phyloP scores from a whole-genome alignment of 2,888 invertebrate genomes.

The Creontiades dilutus region DNA sequence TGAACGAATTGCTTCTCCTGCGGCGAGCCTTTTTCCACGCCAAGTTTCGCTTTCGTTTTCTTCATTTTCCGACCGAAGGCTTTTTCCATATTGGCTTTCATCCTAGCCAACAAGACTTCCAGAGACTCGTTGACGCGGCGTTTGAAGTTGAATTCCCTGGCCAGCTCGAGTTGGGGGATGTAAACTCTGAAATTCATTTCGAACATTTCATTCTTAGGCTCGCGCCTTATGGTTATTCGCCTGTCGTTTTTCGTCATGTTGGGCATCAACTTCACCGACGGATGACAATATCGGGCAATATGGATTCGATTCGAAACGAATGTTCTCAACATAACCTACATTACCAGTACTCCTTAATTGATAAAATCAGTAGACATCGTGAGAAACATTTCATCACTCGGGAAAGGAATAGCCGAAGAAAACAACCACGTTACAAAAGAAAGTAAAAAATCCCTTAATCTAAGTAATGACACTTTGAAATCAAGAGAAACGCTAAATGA shows the following conservation, averaged over 20 bases:
- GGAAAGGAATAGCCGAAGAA: too few species aligned
- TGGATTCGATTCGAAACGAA: background rate
- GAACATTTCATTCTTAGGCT: slow-evolving; percentile 51
- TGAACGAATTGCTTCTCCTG: background rate
- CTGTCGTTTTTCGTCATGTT: background rate
- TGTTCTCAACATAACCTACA: slow-evolving; percentile 7
- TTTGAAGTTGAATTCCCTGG: slow-evolving; percentile 83
- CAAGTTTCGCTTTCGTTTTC: slow-evolving; percentile 75
- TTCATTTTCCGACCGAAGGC: slow-evolving; percentile 77
- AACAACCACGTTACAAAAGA: too few species aligned
- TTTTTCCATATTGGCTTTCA: slow-evolving; percentile 85
- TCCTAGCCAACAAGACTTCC: slow-evolving; percentile 81
- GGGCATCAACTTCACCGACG: background rate
- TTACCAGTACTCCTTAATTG: background rate
- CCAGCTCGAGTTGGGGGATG: background rate
- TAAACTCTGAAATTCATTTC: slow-evolving; percentile 50
- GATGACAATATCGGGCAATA: background rate
- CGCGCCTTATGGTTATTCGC: background rate
- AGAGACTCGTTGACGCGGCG: slow-evolving; percentile 83
- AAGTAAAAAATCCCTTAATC: too few species aligned
- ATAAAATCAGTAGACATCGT: too few species aligned
- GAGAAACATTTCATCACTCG: too few species aligned
- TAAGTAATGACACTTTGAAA: too few species aligned
- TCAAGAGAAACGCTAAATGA: too few species aligned
- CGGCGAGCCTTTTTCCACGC: background rate